A percentile compares a stretch with the other conserved stretches of the same genome.
Conservation (phyloP, 2,888 invertebrate genomes). For the Frankliniella intonsa region DNA sequence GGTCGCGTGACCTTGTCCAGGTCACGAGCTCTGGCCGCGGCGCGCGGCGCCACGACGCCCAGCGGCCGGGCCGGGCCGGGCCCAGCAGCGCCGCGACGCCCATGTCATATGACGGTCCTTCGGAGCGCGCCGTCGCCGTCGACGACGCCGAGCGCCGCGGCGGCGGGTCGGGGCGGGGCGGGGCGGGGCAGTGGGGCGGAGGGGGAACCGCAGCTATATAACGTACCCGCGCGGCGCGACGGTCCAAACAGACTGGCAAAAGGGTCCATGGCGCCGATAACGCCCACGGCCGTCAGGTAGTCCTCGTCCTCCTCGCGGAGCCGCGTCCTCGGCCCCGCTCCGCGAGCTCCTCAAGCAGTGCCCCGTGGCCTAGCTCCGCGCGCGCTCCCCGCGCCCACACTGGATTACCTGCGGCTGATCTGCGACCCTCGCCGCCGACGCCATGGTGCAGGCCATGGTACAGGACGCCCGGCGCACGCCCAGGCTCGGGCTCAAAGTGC, state of each 20-base stretch:
- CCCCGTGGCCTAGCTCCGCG: no score
- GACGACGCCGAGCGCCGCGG: neutral
- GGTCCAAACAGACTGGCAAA: neutral
- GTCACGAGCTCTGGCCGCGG: neutral
- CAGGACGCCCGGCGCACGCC: neutral
- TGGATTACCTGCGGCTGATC: neutral
- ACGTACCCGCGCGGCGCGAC: neutral
- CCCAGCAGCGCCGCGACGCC: neutral
- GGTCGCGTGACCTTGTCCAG: neutral
- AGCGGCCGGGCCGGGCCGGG: neutral
- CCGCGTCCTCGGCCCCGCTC: neutral
- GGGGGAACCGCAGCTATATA: constrained; percentile 15
- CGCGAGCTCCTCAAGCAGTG: neutral
- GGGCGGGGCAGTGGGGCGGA: neutral
- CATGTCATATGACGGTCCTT: constrained; percentile 3
- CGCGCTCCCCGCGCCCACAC: neutral
- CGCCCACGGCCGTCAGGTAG: neutral
- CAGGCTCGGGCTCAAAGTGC: neutral
- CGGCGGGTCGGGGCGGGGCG: neutral
- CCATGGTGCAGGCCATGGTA: constrained; percentile 1
- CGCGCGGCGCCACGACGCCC: neutral
- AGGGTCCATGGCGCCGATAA: neutral
- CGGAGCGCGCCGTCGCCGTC: no score
- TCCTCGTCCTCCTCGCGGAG: neutral
- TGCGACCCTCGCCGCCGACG: neutral